Evolutionary conservation across 2,797 vertebrate genomes (phyloP), one percentile per base, ranked within the genome.

Genomic region (Spondyliosoma cantharus): DNA sequence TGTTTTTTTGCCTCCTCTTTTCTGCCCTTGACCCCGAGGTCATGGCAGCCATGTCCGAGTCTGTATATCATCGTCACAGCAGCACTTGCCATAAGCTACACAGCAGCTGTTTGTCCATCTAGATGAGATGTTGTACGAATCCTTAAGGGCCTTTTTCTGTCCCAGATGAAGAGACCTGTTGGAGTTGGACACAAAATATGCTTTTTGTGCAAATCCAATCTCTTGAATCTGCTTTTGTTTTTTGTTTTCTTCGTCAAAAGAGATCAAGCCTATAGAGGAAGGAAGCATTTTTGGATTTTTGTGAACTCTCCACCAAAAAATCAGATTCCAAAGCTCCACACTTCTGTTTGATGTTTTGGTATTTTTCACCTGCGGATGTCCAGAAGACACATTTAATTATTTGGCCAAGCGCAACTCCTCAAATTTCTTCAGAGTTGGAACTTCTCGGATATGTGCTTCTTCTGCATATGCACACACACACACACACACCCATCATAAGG

Each of bases 21-120:
- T 82, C 72, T 85, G 78, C 76, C 79, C 78, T 77, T 88, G 85
- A 91, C 80, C 89, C 64, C 8, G 57, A 74, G 76, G 73, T 84
- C 71, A 83, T 61, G 68, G 77, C 61, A 78, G 78, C 52, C 76
- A 54, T 52, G 82, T 86, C 82, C 74, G 16, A 71, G 76, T 81
- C 80, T 56, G 75, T 86, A 85, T 81, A 81, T 93, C 84, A 83
- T 53, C 48, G 69, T 81, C 65, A 58, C 37, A 17, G 76, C 74
- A 73, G 75, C 59, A 37, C 46, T 76, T 52, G 12, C 53, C 25
- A 13, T 87, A 89, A 91, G 76, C 73, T 86, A 87, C 17, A 82
- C 64, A 89, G 79, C 91, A 91, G 87, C 87, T 88, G 89, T 86
- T 80, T 83, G 71, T 85, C 67, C 61, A 62, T 85, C 75, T 22